These are phyloP conservation scores for Bujurquina vittata DNA, from an alignment of 2,113 vertebrate species.

Conservation along the genomic window DNA sequence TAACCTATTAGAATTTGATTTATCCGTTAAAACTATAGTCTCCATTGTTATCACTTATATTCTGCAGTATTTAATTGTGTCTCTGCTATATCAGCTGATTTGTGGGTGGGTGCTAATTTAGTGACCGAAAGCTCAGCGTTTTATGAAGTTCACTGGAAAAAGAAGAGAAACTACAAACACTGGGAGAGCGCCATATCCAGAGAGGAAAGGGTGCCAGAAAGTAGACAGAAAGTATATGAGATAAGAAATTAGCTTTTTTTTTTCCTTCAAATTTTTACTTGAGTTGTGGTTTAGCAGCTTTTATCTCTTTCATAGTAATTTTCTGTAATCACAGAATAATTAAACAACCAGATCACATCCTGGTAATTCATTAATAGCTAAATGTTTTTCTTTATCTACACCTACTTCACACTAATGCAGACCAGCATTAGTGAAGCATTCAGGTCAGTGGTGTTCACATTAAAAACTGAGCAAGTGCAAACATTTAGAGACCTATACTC, in stretches of 20 bases:
- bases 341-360: constrained; percentile 6
- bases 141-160: neutral
- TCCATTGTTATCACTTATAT: accelerated
- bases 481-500: neutral
- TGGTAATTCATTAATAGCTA: constrained; percentile 2
- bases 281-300: constrained; percentile 31
- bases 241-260: constrained; percentile 45
- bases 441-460: neutral
- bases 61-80: neutral
- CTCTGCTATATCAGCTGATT: neutral
- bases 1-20: neutral
- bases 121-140: neutral
- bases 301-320: constrained; percentile 26
- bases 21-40: accelerated
- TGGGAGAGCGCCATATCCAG: neutral
- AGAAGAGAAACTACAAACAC: constrained; percentile 33
- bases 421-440: neutral
- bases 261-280: neutral
- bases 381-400: neutral
- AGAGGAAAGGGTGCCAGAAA: neutral
- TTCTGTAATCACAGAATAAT: constrained; percentile 42
- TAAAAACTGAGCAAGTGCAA: neutral
- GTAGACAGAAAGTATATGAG: neutral
- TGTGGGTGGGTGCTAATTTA: neutral
- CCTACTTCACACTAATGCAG: neutral